Conservation (phyloP, 2,113 vertebrate genomes). For the Alosa alosa region DNA sequence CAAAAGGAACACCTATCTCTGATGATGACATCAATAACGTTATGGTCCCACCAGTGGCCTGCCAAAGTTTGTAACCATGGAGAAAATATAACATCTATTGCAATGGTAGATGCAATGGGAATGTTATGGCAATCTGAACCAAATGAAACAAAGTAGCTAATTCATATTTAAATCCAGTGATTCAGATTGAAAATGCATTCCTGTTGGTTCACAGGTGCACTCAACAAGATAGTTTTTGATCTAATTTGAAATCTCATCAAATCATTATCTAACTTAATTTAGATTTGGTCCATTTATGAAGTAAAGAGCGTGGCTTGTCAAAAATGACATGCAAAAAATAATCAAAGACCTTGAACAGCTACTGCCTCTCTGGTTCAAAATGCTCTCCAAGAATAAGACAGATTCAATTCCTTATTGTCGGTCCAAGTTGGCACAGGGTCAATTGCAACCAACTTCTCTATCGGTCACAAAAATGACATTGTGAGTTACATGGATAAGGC, state of each 20-base stretch:
- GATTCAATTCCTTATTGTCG: not conserved
- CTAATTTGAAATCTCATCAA: not conserved
- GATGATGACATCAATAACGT: conserved; percentile 50
- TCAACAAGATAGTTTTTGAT: not conserved
- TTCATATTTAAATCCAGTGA: conserved; percentile 2
- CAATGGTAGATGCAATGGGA: conserved; percentile 58
- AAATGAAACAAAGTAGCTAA: conserved; percentile 18
- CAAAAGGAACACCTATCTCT: conserved; percentile 29
- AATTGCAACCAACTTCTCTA: conserved; percentile 18
- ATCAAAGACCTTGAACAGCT: conserved; percentile 51
- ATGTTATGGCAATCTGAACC: conserved; percentile 50
- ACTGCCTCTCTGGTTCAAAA: conserved; percentile 50
- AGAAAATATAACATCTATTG: conserved; percentile 44
- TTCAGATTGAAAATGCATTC: conserved; percentile 12
- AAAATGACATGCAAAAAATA: conserved; percentile 26
- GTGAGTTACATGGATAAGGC: conserved; percentile 51
- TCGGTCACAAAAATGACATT: not conserved
- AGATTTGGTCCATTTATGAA: not conserved
- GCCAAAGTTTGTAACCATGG: conserved; percentile 70
- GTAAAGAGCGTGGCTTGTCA: not conserved
- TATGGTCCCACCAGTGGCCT: conserved; percentile 58
- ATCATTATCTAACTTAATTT: not conserved
- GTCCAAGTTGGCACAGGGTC: not conserved
- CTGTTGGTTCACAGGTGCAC: not conserved
- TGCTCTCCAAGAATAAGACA: conserved; percentile 13